Conservation (phyloP, 1,140 invertebrate genomes). For the Drosophila leontia region DNA sequence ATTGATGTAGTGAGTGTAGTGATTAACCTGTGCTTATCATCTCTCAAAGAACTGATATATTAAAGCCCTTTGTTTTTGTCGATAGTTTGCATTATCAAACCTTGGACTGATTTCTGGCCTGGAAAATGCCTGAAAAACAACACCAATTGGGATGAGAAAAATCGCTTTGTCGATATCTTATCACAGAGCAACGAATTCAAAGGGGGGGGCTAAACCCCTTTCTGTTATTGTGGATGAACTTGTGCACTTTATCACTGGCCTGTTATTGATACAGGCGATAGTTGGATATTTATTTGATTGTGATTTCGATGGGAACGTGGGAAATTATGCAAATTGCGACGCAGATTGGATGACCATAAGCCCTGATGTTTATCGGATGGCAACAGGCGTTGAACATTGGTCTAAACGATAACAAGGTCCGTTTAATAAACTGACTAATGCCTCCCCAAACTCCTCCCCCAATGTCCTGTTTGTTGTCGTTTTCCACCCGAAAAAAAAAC, state of each 20-base stretch:
- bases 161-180: slow-evolving; percentile 33
- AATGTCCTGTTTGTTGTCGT: slow-evolving; percentile 28
- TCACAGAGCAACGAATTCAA: slow-evolving; percentile 13
- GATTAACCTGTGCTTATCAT: not conserved
- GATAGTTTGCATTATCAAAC: not conserved
- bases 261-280: slow-evolving; percentile 56
- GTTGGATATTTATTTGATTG: slow-evolving; percentile 54
- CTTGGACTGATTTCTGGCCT: not conserved
- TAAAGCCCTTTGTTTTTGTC: slow-evolving; percentile 8
- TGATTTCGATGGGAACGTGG: slow-evolving; percentile 60
- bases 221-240: not conserved
- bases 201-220: slow-evolving; percentile 14
- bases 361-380: slow-evolving; percentile 54
- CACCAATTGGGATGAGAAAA: slow-evolving; percentile 4
- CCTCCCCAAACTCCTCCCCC: not conserved
- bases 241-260: slow-evolving; percentile 51
- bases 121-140: slow-evolving; percentile 6
- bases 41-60: not conserved
- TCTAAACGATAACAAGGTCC: slow-evolving; percentile 27
- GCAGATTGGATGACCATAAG: slow-evolving; percentile 76
- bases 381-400: slow-evolving; percentile 14
- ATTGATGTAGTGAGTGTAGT: not conserved
- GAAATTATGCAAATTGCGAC: slow-evolving; percentile 79
- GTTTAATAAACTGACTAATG: slow-evolving; percentile 40
- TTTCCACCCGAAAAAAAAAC: slow-evolving; percentile 5